Percentiles rank a stretch among this genome's conserved stretches.
These are phyloP conservation scores for Epinephelus awoara DNA, from an alignment of 2,797 vertebrate species.

Conservation along the genomic window DNA sequence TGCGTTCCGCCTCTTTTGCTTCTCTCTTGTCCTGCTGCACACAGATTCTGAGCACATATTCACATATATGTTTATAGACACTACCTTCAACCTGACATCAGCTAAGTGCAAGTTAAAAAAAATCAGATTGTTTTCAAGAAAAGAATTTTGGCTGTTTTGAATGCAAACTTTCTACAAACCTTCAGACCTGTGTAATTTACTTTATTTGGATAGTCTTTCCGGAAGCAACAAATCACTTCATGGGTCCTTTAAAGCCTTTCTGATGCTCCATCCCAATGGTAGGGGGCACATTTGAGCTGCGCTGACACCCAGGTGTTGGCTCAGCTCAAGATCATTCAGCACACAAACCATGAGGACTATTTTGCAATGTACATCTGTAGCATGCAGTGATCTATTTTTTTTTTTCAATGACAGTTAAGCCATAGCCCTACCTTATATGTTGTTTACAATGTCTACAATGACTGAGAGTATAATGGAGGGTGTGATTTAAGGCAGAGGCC, in stretches of 20 bases:
- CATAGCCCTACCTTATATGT: conserved; percentile 45
- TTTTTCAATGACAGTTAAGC: conserved; percentile 45
- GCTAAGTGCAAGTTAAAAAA: background rate
- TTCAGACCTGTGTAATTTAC: conserved; percentile 1
- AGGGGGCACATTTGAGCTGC: conserved; percentile 53
- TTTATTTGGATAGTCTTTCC: background rate
- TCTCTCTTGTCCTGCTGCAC: no score
- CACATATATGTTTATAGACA: no score
- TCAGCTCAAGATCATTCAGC: conserved; percentile 41
- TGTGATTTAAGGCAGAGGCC: conserved; percentile 22
- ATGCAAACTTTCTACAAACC: background rate
- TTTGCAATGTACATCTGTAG: conserved; percentile 51
- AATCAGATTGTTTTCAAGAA: background rate
- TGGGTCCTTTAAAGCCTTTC: conserved; percentile 14
- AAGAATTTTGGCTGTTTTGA: conserved; percentile 23
- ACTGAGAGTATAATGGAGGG: conserved; percentile 23
- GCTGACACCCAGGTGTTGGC: conserved; percentile 14
- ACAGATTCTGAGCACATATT: no score
- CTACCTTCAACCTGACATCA: background rate
- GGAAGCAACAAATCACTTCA: conserved; percentile 19
- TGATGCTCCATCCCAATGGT: conserved; percentile 42
- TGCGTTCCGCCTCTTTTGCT: no score
- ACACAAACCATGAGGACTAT: conserved; percentile 39
- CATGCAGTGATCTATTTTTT: conserved; percentile 36
- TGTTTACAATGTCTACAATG: conserved; percentile 42